These are phyloP conservation scores for Corythornis madagascariensis DNA, from an alignment of 2,113 vertebrate genomes.

Conservation along the genomic window DNA sequence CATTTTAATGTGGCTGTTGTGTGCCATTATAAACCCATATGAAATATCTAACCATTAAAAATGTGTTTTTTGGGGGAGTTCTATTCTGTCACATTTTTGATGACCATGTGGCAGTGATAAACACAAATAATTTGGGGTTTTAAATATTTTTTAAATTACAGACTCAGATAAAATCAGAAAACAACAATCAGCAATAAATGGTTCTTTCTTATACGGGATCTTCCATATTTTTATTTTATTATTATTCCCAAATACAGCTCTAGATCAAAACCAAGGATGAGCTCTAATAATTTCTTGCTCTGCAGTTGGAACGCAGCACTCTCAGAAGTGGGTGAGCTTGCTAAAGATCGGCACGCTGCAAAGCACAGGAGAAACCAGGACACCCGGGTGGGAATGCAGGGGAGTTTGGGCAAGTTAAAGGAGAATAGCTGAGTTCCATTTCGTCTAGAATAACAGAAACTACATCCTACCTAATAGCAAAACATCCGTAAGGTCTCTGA, in stretches of 20 bases:
- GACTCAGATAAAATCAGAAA: neutral
- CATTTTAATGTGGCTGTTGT: neutral
- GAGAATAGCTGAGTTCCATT: neutral
- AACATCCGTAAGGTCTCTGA: neutral
- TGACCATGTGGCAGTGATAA: neutral
- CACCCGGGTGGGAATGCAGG: too few species aligned
- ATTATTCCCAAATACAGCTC: neutral
- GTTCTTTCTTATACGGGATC: neutral
- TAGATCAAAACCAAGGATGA: neutral
- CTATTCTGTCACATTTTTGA: neutral
- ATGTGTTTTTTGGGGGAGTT: neutral
- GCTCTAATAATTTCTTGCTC: neutral
- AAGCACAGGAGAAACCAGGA: neutral
- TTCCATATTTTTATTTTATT: too few species aligned
- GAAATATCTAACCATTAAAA: neutral
- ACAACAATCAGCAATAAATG: neutral
- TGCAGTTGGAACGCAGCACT: neutral
- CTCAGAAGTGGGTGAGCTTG: neutral
- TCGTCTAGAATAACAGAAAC: neutral
- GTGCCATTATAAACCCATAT: neutral
- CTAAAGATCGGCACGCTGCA: accelerated
- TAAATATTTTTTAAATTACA: neutral
- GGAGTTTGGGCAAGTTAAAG: neutral
- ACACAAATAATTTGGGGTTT: neutral
- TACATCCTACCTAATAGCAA: neutral